Conservation (phyloP, 2,888 invertebrate species). For the Toxonevra muliebris region DNA sequence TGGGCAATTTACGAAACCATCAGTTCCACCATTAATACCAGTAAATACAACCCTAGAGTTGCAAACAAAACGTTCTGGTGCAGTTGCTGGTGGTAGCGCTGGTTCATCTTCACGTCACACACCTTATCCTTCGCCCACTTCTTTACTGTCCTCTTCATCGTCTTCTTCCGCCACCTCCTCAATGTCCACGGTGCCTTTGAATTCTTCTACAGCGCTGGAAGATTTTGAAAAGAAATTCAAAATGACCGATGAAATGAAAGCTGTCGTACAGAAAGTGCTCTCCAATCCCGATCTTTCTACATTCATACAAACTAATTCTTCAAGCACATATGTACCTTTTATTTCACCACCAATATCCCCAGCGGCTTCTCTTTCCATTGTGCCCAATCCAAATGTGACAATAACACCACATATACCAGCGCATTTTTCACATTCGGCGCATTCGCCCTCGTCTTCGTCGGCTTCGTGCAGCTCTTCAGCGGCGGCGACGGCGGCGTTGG, state of each 20-base stretch:
- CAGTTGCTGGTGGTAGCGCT: not conserved
- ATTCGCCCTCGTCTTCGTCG: conserved; percentile 37
- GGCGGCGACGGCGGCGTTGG: conserved; percentile 30
- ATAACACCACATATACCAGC: conserved; percentile 56
- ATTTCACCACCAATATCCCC: conserved; percentile 63
- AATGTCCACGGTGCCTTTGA: conserved; percentile 50
- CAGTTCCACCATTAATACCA: conserved; percentile 49
- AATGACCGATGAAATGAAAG: conserved; percentile 63
- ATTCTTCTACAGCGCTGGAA: conserved; percentile 55
- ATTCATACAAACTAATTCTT: conserved; percentile 60
- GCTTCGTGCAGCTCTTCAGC: conserved; percentile 35
- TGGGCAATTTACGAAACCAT: conserved; percentile 48
- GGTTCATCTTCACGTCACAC: not conserved
- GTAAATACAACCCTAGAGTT: conserved; percentile 33
- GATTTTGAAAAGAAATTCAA: conserved; percentile 62
- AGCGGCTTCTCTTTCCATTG: conserved; percentile 56
- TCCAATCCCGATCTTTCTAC: conserved; percentile 63
- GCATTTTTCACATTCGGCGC: conserved; percentile 50
- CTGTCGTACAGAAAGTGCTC: conserved; percentile 62
- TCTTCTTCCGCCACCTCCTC: conserved; percentile 3
- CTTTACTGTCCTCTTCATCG: not conserved
- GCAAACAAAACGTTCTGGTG: conserved; percentile 29
- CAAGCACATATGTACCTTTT: conserved; percentile 55
- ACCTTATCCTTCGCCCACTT: not conserved
- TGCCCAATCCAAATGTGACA: conserved; percentile 60